Evolutionary conservation across 1,140 invertebrate genomes (phyloP), one percentile per base, ranked within the genome.

Genomic region (Rhizoglyphus robini): DNA sequence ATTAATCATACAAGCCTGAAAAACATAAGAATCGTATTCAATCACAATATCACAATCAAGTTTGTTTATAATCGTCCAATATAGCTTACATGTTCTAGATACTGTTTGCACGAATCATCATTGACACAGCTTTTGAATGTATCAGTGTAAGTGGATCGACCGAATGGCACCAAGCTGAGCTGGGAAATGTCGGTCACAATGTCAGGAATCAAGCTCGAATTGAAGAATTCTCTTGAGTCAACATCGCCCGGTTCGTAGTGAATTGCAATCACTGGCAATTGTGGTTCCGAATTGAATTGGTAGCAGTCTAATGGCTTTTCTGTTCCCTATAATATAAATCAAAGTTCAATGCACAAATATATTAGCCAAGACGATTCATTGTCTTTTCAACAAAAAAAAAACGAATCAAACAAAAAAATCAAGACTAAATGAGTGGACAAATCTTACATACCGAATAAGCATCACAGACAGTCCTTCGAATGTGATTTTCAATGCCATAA

Each of bases 381-480:
- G n/a, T n/a, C 36, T 27, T n/a, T n/a, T n/a, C n/a, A n/a, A n/a
- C n/a, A n/a, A n/a, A n/a, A n/a, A n/a, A n/a, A n/a, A n/a, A n/a
- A n/a, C n/a, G n/a, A n/a, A n/a, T n/a, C n/a, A n/a, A n/a, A n/a
- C n/a, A n/a, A n/a, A n/a, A n/a, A n/a, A n/a, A n/a, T n/a, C n/a
- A n/a, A n/a, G n/a, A n/a, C n/a, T n/a, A n/a, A n/a, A n/a, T n/a
- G n/a, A n/a, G n/a, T n/a, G n/a, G n/a, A n/a, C n/a, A n/a, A n/a
- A n/a, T n/a, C n/a, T n/a, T n/a, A n/a, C n/a, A n/a, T 61, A 61
- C 59, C 11, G 11, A 15, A 66, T 65, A 66, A 5, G 65, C 15
- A 66, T 66, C 65, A 36, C 65, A 66, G 65, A 66, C 63, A 23
- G 65, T 8, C 34, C 63, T 60, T 32, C 13, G 23, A 38, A 66